Percentiles rank a stretch among this genome's conserved stretches.
Evolutionary conservation across 2,113 vertebrate genomes (phyloP).

Genomic region (Syrrhaptes paradoxus): DNA sequence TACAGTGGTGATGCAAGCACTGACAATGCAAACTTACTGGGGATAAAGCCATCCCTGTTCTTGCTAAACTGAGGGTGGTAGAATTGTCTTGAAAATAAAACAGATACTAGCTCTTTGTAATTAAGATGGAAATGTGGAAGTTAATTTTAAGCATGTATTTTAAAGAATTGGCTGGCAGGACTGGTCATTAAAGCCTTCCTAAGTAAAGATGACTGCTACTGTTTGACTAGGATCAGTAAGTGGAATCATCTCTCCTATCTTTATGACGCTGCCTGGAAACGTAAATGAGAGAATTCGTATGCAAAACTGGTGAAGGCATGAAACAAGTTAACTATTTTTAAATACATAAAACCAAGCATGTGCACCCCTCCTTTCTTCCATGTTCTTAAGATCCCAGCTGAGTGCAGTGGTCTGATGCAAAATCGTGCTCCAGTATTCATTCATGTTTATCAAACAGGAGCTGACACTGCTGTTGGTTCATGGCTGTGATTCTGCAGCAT

Average conservation of each 20-base stretch:
- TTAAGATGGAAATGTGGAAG: not conserved
- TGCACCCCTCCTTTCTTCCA: not conserved
- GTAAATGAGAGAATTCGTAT: not conserved
- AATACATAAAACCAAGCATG: not conserved
- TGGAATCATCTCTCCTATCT: not conserved
- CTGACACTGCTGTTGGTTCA: not conserved
- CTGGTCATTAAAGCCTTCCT: not conserved
- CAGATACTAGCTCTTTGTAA: not conserved
- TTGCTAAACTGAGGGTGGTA: not conserved
- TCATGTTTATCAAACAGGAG: not conserved
- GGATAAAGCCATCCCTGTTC: not conserved
- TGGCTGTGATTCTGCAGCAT: not conserved
- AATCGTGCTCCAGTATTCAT: not conserved
- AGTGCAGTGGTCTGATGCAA: not conserved
- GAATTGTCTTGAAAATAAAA: not conserved
- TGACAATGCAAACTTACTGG: not conserved
- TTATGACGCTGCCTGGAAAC: not conserved
- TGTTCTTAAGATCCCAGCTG: not conserved
- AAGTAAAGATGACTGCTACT: not conserved
- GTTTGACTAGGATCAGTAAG: not conserved
- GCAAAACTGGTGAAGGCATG: not conserved
- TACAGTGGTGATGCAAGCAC: not conserved
- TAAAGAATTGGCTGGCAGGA: not conserved
- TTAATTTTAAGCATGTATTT: not conserved
- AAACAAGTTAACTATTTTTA: not conserved